A percentile compares a stretch with the other conserved stretches of the same genome.
These are phyloP conservation scores for Poeciliopsis turrubarensis DNA, from an alignment of 2,113 vertebrate species.

Conservation along the genomic window DNA sequence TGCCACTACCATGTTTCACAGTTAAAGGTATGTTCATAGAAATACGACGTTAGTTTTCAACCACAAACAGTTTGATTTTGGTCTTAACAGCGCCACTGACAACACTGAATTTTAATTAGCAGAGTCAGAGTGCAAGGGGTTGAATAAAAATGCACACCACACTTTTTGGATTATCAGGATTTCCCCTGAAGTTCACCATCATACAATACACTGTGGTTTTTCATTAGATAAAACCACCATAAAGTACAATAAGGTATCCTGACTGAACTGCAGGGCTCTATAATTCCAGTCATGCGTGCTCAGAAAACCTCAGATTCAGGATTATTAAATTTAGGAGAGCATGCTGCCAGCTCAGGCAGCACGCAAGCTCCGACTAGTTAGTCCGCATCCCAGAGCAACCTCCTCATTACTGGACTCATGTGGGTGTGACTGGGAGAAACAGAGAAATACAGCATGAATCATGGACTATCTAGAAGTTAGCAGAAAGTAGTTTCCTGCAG, in stretches of 20 bases:
- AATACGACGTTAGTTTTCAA: no score
- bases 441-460: neutral
- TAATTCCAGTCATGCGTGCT: no score
- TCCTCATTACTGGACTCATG: neutral
- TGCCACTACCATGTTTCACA: neutral
- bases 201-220: neutral
- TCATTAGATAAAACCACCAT: no score
- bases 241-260: no score
- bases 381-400: conserved; percentile 1
- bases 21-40: neutral
- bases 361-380: conserved; percentile 61
- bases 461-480: neutral
- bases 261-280: no score
- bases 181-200: neutral
- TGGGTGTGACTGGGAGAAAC: conserved; percentile 39
- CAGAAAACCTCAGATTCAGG: conserved; percentile 23
- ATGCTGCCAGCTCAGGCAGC: conserved; percentile 41
- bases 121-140: neutral
- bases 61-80: neutral
- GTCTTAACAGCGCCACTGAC: neutral
- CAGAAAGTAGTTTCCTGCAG: conserved; percentile 3
- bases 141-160: neutral
- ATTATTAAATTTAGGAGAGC: conserved; percentile 41
- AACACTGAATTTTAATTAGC: neutral
- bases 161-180: neutral